Base-by-base conservation (phyloP, 2,888 invertebrate genomes). In the Sinotaia quadrata region DNA sequence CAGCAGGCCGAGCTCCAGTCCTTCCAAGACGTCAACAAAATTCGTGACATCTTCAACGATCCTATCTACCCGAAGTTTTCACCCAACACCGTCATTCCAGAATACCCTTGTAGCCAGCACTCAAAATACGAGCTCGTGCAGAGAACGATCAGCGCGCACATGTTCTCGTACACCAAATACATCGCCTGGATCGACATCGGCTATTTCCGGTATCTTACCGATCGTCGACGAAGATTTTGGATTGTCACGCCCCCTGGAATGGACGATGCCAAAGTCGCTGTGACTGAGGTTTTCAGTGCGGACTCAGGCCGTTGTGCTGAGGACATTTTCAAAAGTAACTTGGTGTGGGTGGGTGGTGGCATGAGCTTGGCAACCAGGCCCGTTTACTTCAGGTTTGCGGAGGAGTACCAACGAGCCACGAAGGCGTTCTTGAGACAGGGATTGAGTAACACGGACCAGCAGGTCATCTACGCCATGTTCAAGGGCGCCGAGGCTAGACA, bases 101-200 rank as follows among this genome's bases (percentile, higher is more conserved):
- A 66, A 52, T 81, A 81, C 68, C 52, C 80, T 8, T 78, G 78
- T 58, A 72, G 75, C 15, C 77, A 77, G 54, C 77, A 78, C 69
- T 73, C 81, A 10, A 81, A 81, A 60, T 78, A 73, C 74, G 78
- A 75, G 15, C 65, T 74, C 31, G 61, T 77, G 8, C 62, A 69
- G 27, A 41, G 71, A 3, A 75, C 78, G 2, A 69, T 77, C 3
- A 41, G 57, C 4, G 58, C 68, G 12, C 59, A 74, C 15, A 62
- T 61, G 52, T 80, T 79, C 65, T 37, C 62, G 4, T 71, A 7
- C 21, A 24, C 74, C 12, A 70, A 69, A 34, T 79, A 72, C 68
- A 75, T 75, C 56, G 71, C 77, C 34, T 81, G 81, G 81, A 27
- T 81, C 0, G 81, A 81, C 65, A 68, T 80, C 12, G 81, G 80